Evolutionary conservation across 2,797 vertebrate species (phyloP), one percentile per base, ranked within the genome.

Genomic region (Liparis tanakae): DNA sequence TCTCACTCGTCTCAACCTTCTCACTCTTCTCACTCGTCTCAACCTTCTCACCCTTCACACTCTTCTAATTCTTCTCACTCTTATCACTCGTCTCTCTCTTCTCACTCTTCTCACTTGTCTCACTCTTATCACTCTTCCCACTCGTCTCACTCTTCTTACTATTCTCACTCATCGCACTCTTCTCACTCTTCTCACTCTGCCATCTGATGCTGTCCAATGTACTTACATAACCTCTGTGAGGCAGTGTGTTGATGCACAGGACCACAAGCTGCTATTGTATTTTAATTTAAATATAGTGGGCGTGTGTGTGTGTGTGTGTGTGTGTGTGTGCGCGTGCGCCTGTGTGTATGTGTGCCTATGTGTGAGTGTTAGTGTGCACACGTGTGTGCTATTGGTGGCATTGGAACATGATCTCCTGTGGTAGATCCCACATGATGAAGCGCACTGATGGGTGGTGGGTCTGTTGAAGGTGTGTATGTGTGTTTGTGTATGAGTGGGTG

Each of bases 121-220:
- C 25, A 30, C 25, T 30, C 25, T 30, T 30, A 2, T 30, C 25
- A 30, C 25, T 30, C 25, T 30, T 30, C 25, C 4, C 25, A 30
- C 25, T 30, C 25, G 2, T 30, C 25, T 2, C 25, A 30, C 25
- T 30, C 4, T 2, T 30, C 25, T 30, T 4, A 30, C 25, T 30
- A 2, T 30, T 30, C 25, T 30, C 25, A 30, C 25, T 30, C 25
- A 2, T 30, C 25, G 3, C 25, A 30, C 25, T n/a, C 17, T 48
- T 54, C 68, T 41, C 43, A 2, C 58, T 63, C 41, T 22, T 36
- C 39, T 68, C 25, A 6, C 56, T 77, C 62, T 54, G 36, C 56
- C 74, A 58, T 81, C 76, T 76, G 64, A 50, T 64, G 74, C 57
- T 72, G 12, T 83, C 43, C 53, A 61, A 68, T 43, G 70, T 64